Base-by-base conservation (phyloP, 2,113 vertebrate species). In the Phodopus roborovskii region DNA sequence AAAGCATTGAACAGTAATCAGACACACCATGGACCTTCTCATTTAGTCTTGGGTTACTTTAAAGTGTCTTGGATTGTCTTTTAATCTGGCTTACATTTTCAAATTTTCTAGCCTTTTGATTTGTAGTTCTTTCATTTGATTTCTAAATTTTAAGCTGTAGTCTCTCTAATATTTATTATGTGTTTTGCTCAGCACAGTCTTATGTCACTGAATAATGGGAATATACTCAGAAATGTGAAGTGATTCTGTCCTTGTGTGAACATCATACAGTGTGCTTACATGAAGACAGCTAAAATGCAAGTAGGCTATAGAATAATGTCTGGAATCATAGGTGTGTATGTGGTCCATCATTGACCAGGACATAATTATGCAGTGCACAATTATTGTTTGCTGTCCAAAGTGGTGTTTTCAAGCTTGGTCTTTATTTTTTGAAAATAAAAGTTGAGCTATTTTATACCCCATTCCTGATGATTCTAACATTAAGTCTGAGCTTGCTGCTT, bases 111-210 rank as follows among this genome's bases (percentile, higher is more conserved):
- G 11, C 22, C 60, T 16, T 95, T 84, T 42, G 77, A 45, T 73
- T 17, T 91, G 22, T 10, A 84, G n/a, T 79, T 92, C 73, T 92
- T 94, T 92, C 33, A 33, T 45, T 68, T 94, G 79, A 91, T 19
- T 50, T 94, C 84, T 90, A 78, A 81, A 83, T 91, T 91, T 87
- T 39, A 84, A 30, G 86, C 79, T 84, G 33, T 66, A 33, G 33
- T 64, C 28, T 85, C 60, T 85, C 78, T 95, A 95, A 78, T 88
- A 12, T 66, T 19, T 85, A 48, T 33, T 94, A 30, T 70, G 0
- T 24, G 36, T 58, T 64, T 56, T 24, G 19, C 28, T 42, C 36
- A 78, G 6, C 42, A 48, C 30, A 75, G 36, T 86, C 42, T 33
- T 85, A 56, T 36, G 24, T 53, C 45, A 39, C 17, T 75, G 39